These are phyloP conservation scores for Drosophila greeni DNA, from an alignment of 2,888 invertebrate species.

Conservation along the genomic window DNA sequence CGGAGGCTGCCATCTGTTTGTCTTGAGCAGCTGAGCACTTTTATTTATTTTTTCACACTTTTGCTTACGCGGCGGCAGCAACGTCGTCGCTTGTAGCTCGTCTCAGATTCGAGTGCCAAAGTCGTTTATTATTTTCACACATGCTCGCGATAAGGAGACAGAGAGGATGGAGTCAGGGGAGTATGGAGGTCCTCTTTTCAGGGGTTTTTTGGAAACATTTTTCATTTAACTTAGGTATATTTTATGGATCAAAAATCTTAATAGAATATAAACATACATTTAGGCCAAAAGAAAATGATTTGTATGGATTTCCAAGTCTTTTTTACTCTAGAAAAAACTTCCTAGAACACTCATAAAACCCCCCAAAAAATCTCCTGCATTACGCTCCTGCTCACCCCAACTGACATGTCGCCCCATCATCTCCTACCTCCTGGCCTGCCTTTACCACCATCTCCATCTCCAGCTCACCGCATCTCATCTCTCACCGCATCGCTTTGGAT, in stretches of 20 bases:
- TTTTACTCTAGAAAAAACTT: too few relatives aligned
- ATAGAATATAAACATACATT: too few relatives aligned
- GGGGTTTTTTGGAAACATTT: background rate
- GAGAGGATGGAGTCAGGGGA: slow-evolving; percentile 6
- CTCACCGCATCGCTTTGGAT: slow-evolving; percentile 26
- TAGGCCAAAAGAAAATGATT: too few relatives aligned
- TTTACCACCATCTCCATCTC: background rate
- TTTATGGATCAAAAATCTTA: background rate
- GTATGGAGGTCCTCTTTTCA: fast-evolving
- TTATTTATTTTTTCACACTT: slow-evolving; percentile 71
- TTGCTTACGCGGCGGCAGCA: slow-evolving; percentile 51
- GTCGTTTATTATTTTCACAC: slow-evolving; percentile 70
- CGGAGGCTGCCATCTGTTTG: slow-evolving; percentile 55
- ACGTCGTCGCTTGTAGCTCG: background rate
- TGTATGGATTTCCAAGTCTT: too few relatives aligned
- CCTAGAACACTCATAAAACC: too few relatives aligned
- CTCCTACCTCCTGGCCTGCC: background rate
- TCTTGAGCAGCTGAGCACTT: slow-evolving; percentile 61
- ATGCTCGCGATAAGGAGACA: slow-evolving; percentile 12
- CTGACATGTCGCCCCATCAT: slow-evolving; percentile 17
- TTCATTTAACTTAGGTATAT: background rate
- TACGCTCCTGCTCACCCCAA: background rate
- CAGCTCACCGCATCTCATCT: slow-evolving; percentile 4
- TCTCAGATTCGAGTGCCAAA: slow-evolving; percentile 58
- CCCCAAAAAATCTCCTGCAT: background rate